These are phyloP conservation scores for Lepidothrix coronata DNA, from an alignment of 2,113 vertebrate genomes.

Conservation along the genomic window DNA sequence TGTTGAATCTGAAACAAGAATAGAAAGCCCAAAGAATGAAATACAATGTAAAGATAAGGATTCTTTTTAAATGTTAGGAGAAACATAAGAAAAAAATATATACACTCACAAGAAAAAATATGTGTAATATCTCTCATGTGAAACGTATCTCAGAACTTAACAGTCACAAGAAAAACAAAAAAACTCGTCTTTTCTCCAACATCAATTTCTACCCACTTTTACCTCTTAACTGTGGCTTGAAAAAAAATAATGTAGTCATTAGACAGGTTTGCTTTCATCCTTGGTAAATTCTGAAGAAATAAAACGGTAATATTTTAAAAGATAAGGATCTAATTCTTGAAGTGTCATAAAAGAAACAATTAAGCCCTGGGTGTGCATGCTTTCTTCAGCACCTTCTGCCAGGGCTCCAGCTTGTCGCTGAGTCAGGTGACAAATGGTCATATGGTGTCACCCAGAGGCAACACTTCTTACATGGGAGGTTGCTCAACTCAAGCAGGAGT, in stretches of 20 bases:
- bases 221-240: not conserved
- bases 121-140: not conserved
- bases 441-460: constrained; percentile 2
- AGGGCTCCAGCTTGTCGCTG: constrained; percentile 34
- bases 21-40: not conserved
- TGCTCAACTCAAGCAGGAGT: constrained; percentile 12
- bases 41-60: not conserved
- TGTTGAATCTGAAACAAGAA: not conserved
- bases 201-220: not conserved
- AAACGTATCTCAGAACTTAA: not conserved
- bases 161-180: not conserved
- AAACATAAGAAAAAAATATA: not conserved
- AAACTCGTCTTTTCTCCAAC: not conserved
- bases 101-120: not conserved
- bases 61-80: not conserved
- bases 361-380: not conserved
- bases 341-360: not conserved
- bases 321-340: not conserved
- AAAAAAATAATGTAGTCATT: not conserved
- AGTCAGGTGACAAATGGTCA: constrained; percentile 41
- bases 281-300: not conserved
- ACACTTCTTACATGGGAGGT: not conserved
- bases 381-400: constrained; percentile 43
- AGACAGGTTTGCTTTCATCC: not conserved
- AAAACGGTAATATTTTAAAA: not conserved